Percentiles rank a stretch among this genome's conserved stretches.
These are phyloP conservation scores for Luscinia luscinia DNA, from an alignment of 2,797 vertebrate species.

Conservation along the genomic window DNA sequence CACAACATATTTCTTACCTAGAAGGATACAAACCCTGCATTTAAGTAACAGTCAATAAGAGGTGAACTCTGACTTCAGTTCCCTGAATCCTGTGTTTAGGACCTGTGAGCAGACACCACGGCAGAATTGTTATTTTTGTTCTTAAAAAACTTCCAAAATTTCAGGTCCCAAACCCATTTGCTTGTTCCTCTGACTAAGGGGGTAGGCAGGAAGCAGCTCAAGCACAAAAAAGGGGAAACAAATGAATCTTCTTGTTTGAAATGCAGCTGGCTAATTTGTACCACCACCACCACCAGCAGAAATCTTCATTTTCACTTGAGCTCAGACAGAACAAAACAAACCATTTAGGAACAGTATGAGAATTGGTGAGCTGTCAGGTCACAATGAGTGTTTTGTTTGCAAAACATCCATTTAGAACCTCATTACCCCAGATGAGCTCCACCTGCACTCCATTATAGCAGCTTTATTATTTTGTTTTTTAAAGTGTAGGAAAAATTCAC, in stretches of 20 bases:
- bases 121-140: not conserved
- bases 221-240: not conserved
- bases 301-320: constrained; percentile 37
- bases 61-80: not conserved
- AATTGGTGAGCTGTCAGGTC: constrained; percentile 9
- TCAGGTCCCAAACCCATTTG: not conserved
- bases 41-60: not conserved
- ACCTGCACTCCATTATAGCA: not conserved
- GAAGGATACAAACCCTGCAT: not conserved
- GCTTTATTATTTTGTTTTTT: not conserved
- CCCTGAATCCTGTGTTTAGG: not conserved
- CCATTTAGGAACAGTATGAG: constrained; percentile 36
- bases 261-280: not conserved
- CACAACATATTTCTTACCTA: not conserved
- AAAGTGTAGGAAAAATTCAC: not conserved
- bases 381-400: constrained; percentile 6
- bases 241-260: not conserved
- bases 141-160: not conserved
- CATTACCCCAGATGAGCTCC: constrained; percentile 41
- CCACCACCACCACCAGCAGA: not conserved
- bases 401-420: constrained; percentile 12
- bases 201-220: not conserved
- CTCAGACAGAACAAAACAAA: constrained; percentile 11
- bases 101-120: not conserved
- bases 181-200: not conserved